A percentile compares a stretch with the other conserved stretches of the same genome.
These are phyloP conservation scores for Diaprepes abbreviatus DNA, from an alignment of 2,888 invertebrate species.

Conservation along the genomic window DNA sequence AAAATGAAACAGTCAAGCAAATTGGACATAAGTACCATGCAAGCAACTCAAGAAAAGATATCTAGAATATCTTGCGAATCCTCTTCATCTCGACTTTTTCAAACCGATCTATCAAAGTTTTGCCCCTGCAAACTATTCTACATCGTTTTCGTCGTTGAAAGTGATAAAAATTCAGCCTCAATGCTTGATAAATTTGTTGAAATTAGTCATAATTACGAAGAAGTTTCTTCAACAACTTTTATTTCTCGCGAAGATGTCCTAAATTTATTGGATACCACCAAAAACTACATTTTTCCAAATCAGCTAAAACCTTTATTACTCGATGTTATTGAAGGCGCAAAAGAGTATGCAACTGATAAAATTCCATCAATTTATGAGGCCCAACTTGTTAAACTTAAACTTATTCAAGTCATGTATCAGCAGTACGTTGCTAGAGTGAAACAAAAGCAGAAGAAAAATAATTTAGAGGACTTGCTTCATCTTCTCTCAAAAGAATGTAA, in stretches of 20 bases:
- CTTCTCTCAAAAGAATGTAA: slow-evolving; percentile 51
- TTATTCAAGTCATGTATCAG: slow-evolving; percentile 57
- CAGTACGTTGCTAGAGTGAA: slow-evolving; percentile 52
- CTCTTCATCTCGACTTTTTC: not conserved
- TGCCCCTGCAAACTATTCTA: slow-evolving; percentile 54
- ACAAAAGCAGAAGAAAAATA: slow-evolving; percentile 51
- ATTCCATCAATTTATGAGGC: slow-evolving; percentile 44
- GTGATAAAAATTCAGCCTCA: slow-evolving; percentile 38
- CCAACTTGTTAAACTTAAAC: slow-evolving; percentile 55
- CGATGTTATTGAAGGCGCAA: slow-evolving; percentile 24
- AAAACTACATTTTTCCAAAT: slow-evolving; percentile 43
- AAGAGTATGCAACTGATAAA: not conserved
- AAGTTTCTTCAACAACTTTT: slow-evolving; percentile 54
- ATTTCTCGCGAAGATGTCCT: slow-evolving; percentile 55
- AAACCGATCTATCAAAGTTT: slow-evolving; percentile 49
- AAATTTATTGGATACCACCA: slow-evolving; percentile 9
- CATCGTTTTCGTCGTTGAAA: slow-evolving; percentile 50
- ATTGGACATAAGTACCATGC: no score
- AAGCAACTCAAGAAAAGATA: no score
- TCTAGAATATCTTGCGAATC: slow-evolving; percentile 27
- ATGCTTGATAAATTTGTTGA: slow-evolving; percentile 48
- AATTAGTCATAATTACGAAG: slow-evolving; percentile 52
- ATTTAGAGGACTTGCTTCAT: slow-evolving; percentile 51
- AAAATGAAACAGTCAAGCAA: slow-evolving; percentile 8
- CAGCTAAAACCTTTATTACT: slow-evolving; percentile 25